Percentiles rank a stretch among this genome's conserved stretches.
phyloP scores from a whole-genome alignment of 2,797 vertebrate genomes.

The Rhincodon typus region DNA sequence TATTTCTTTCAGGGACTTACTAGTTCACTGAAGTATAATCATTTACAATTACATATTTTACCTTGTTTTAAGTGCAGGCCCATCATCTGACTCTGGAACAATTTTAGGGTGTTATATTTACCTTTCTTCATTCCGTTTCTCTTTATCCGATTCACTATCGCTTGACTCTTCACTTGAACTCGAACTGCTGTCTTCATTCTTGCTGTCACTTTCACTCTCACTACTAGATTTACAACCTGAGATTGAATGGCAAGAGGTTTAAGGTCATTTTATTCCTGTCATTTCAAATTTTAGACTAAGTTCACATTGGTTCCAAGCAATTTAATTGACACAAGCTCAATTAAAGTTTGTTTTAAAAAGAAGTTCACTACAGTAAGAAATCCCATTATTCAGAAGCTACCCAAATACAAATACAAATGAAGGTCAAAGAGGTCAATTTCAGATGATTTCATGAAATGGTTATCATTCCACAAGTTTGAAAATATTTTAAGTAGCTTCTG shows the following conservation, averaged over 20 bases:
- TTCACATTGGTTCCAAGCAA: neutral
- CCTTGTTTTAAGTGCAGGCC: neutral
- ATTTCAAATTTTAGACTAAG: neutral
- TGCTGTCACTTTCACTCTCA: constrained; percentile 53
- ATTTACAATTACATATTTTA: too few species aligned
- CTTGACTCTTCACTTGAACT: constrained; percentile 60
- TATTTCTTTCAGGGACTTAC: neutral
- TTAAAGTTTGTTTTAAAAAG: neutral
- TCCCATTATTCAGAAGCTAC: neutral
- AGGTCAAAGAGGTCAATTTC: neutral
- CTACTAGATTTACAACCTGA: constrained; percentile 60
- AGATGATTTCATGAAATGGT: neutral
- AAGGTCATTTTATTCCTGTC: neutral
- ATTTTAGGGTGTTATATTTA: constrained; percentile 45
- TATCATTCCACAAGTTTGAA: neutral
- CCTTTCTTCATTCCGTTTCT: constrained; percentile 54
- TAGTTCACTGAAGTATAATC: neutral
- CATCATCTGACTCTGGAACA: neutral
- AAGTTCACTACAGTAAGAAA: neutral
- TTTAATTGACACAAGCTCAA: neutral
- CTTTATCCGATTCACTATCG: constrained; percentile 56
- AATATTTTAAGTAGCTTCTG: neutral
- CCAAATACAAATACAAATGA: neutral
- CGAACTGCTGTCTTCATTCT: constrained; percentile 57
- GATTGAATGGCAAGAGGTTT: constrained; percentile 40